Conservation (phyloP, 1,140 invertebrate species). For the Chrysoperla carnea region DNA sequence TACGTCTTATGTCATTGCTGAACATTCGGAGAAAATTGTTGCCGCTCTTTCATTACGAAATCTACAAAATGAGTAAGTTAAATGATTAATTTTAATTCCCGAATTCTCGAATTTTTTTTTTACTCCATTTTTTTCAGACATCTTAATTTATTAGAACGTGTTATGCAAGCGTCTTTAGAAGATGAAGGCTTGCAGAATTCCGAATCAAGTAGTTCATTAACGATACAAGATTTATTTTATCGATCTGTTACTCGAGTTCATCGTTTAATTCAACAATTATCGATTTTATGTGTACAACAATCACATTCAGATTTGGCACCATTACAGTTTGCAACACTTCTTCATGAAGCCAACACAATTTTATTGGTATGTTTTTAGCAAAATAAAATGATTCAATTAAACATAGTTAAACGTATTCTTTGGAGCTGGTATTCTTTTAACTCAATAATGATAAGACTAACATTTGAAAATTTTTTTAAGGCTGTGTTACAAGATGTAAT, state of each 20-base stretch:
- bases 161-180: not conserved
- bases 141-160: not conserved
- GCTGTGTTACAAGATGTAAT: slow-evolving; percentile 35
- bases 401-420: slow-evolving; percentile 3
- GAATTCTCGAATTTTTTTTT: too few relatives aligned
- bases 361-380: slow-evolving; percentile 24
- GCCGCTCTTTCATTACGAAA: slow-evolving; percentile 50
- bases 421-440: too few relatives aligned
- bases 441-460: too few relatives aligned
- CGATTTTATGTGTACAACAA: slow-evolving; percentile 28
- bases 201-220: slow-evolving; percentile 32
- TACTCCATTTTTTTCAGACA: too few relatives aligned
- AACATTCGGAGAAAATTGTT: slow-evolving; percentile 57
- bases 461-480: slow-evolving; percentile 17
- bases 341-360: slow-evolving; percentile 35
- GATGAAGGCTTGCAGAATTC: not conserved
- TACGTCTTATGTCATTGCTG: slow-evolving; percentile 46
- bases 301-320: slow-evolving; percentile 33
- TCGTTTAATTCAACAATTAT: slow-evolving; percentile 30
- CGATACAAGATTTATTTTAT: slow-evolving; percentile 52
- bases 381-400: slow-evolving; percentile 3
- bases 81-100: slow-evolving; percentile 5
- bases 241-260: slow-evolving; percentile 41
- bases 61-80: slow-evolving; percentile 38
- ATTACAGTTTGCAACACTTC: slow-evolving; percentile 28